Percentiles rank a stretch among this genome's conserved stretches.
These are phyloP conservation scores for Antigone vipio DNA, from an alignment of 2,113 vertebrate species.

Conservation along the genomic window DNA sequence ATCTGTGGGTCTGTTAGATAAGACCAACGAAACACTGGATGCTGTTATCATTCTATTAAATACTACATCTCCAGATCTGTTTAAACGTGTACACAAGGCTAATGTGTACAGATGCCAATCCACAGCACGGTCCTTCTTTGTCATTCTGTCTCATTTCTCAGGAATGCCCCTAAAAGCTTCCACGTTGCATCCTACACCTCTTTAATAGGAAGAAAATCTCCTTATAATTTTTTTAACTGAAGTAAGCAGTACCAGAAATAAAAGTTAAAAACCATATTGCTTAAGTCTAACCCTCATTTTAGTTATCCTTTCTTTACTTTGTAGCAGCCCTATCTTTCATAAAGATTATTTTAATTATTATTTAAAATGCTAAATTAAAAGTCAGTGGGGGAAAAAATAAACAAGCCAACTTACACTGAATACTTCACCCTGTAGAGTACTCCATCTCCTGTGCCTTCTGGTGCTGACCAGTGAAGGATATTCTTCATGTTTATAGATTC, in stretches of 20 bases:
- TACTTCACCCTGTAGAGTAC: slow-evolving; percentile 84
- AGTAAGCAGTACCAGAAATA: not conserved
- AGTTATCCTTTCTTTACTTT: not conserved
- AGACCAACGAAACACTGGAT: not conserved
- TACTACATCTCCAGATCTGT: not conserved
- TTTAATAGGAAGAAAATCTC: not conserved
- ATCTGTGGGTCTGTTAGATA: not conserved
- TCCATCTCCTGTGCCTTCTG: slow-evolving; percentile 44
- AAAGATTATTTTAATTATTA: not conserved
- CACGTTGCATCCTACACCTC: not conserved
- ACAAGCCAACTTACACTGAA: slow-evolving; percentile 80
- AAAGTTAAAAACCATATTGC: not conserved
- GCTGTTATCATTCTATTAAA: not conserved
- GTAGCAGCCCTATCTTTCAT: not conserved
- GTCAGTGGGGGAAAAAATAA: not conserved
- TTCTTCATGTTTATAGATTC: slow-evolving; percentile 87
- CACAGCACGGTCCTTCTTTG: not conserved
- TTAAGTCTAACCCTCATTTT: not conserved
- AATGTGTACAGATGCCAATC: not conserved
- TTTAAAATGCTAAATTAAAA: not conserved
- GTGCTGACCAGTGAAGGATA: slow-evolving; percentile 81
- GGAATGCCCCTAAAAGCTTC: not conserved
- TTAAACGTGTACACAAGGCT: not conserved
- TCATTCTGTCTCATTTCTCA: not conserved
- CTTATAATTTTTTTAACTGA: not conserved